Evolutionary conservation across 2,888 invertebrate genomes (phyloP), one percentile per base, ranked within the genome.

Genomic region (Schizotus pectinicornis): DNA sequence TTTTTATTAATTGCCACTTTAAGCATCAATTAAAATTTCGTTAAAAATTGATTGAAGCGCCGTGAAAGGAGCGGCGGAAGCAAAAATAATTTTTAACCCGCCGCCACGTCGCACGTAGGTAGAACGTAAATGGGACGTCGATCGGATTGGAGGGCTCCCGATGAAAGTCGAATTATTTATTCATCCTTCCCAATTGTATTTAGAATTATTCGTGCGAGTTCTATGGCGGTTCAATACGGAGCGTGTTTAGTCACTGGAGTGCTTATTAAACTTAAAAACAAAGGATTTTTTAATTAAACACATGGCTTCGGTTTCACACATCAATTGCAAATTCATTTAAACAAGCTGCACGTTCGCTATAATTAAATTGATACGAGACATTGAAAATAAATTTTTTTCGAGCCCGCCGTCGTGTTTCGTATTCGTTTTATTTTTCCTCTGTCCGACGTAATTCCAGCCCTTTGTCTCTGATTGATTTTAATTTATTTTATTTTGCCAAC

Each of bases 251-350:
- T 69, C 73, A 74, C 61, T 68, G 70, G 73, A 76, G 76, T 76
- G 77, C 77, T 79, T 78, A 79, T 78, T 79, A 79, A 77, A 77
- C 76, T 78, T 76, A 78, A 78, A 77, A 77, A 78, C 78, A 79
- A 79, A 77, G 75, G 77, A 77, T 77, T 79, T 79, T 79, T 79
- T 78, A 79, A 79, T 79, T 79, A 78, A 79, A 79, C 77, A 77
- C 74, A 74, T 71, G 75, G 75, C 74, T 71, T 72, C 74, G 75
- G 76, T 76, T 78, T 78, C 77, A 78, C 78, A 78, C 78, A 79
- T 79, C 78, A 77, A 78, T 77, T 77, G 78, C 76, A 75, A 77
- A 77, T 77, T 77, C 76, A 75, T 76, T 78, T 75, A 74, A 73
- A 75, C 77, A 73, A 72, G 73, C 75, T 76, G 74, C 74, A 73